A percentile compares a stretch with the other conserved stretches of the same genome.
Evolutionary conservation across 2,888 invertebrate genomes (phyloP).

Genomic region (Tuta absoluta): DNA sequence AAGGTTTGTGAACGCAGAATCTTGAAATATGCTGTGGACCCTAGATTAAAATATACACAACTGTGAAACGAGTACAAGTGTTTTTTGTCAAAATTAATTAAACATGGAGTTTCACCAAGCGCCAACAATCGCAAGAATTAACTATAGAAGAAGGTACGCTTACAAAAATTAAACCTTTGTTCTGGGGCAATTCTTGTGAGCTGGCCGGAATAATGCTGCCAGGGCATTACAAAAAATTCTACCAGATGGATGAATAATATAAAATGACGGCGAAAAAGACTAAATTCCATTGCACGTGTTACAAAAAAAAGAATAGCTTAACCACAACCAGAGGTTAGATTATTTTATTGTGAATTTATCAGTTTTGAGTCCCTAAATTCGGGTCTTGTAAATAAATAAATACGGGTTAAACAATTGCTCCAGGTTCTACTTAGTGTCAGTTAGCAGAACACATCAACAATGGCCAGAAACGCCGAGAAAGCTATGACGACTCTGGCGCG

Average conservation of each 20-base stretch:
- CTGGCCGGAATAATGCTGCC: not conserved
- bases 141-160: no score
- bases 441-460: slow-evolving; percentile 44
- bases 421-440: not conserved
- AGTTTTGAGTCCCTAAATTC: not conserved
- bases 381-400: not conserved
- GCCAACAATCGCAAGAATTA: no score
- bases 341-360: not conserved
- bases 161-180: not conserved
- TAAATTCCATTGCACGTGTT: no score
- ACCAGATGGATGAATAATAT: not conserved
- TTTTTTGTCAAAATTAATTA: no score
- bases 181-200: not conserved
- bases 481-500: slow-evolving; percentile 99
- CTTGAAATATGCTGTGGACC: no score
- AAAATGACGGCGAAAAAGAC: no score
- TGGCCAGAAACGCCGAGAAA: slow-evolving; percentile 98
- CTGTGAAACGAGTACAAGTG: no score
- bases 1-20: no score
- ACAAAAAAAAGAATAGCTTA: not conserved
- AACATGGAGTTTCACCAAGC: no score
- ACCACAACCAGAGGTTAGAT: not conserved
- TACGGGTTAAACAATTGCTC: not conserved
- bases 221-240: not conserved
- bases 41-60: no score